These are phyloP conservation scores for Cryptops parisi DNA, from an alignment of 2,888 invertebrate genomes.

Conservation along the genomic window DNA sequence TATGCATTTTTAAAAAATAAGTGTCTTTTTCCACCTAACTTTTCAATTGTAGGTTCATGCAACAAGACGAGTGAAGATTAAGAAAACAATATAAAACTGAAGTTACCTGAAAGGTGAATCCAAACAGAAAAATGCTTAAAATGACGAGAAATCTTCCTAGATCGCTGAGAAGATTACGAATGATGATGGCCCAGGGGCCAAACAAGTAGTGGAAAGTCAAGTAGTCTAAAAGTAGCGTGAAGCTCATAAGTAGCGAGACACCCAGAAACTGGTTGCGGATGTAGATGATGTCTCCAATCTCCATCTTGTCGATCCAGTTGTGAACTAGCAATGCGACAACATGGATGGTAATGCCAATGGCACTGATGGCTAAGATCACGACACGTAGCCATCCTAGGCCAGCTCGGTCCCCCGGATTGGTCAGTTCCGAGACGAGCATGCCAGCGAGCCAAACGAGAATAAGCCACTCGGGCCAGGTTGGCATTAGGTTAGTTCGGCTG, in stretches of 20 bases:
- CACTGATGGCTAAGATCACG: slow-evolving; percentile 50
- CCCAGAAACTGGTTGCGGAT: slow-evolving; percentile 95
- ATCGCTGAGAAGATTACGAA: slow-evolving; percentile 61
- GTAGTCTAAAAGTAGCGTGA: slow-evolving; percentile 95
- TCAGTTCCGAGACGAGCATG: slow-evolving; percentile 84
- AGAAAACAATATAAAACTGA: too few species aligned
- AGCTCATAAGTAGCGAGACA: slow-evolving; percentile 82
- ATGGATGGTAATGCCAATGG: slow-evolving; percentile 81
- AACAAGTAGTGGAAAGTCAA: slow-evolving; percentile 97
- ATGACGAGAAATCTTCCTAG: slow-evolving; percentile 94
- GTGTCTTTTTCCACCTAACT: too few species aligned
- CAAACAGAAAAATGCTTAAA: slow-evolving; percentile 92
- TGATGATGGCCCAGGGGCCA: slow-evolving; percentile 99
- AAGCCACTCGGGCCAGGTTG: slow-evolving; percentile 76
- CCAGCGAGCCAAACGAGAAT: slow-evolving; percentile 90
- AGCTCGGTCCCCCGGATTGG: slow-evolving; percentile 94
- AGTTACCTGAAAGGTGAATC: slow-evolving; percentile 84
- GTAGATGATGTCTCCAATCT: slow-evolving; percentile 44
- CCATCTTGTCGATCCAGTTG: slow-evolving; percentile 29
- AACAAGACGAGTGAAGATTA: too few species aligned
- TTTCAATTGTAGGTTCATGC: too few species aligned
- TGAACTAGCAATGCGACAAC: slow-evolving; percentile 46
- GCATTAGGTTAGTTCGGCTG: neutral
- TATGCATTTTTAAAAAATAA: too few species aligned
- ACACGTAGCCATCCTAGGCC: slow-evolving; percentile 68